Evolutionary conservation across 37 sponge, comb jelly and placozoan species (phyloP), one percentile per base, ranked within the genome.

Genomic region (Halisarca cf. caerulea): DNA sequence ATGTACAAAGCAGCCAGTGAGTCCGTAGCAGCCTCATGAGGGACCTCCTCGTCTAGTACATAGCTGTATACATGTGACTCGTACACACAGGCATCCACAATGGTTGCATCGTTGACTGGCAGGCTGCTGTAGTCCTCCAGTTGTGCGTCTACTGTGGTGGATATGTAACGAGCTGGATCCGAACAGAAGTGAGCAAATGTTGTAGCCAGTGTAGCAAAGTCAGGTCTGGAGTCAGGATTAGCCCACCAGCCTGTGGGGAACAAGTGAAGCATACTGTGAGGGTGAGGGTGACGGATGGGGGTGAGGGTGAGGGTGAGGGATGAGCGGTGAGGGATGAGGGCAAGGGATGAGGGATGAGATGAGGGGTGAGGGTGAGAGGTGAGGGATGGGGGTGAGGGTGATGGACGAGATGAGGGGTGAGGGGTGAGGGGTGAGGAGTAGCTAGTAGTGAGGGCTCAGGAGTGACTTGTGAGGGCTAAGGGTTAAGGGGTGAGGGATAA

Each of bases 211-310:
- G 84, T 80, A 28, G 41, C 55, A 72, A 95, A 95, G n/a, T 80
- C 39, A 2, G 92, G 95, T 33, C 95, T 89, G 28, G 78, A 71
- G 18, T 84, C 86, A 2, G 92, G 92, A 18, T 91, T 90, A 35
- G 54, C 42, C 53, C 87, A 66, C 95, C 95, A 95, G 35, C 95
- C 95, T 95, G 75, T 27, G 17, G 80, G 59, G 18, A 17, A 23
- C 24, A 40, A 41, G 27, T 33, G 37, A 59, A 14, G 62, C 59
- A 24, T 20, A 33, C 59, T 23, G 11, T 37, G 11, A n/a, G 28
- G 42, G 36, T 47, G 34, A 7, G 23, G n/a, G 23, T 47, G 60
- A 41, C n/a, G 57, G 17, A 11, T 17, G 17, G 57, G 11, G 57
- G 57, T 20, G 57, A 11, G 17, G 57, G 17, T 20, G 11, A 55